Evolutionary conservation across 2,888 invertebrate genomes (phyloP), one percentile per base, ranked within the genome.

Genomic region (Xylota sylvarum): DNA sequence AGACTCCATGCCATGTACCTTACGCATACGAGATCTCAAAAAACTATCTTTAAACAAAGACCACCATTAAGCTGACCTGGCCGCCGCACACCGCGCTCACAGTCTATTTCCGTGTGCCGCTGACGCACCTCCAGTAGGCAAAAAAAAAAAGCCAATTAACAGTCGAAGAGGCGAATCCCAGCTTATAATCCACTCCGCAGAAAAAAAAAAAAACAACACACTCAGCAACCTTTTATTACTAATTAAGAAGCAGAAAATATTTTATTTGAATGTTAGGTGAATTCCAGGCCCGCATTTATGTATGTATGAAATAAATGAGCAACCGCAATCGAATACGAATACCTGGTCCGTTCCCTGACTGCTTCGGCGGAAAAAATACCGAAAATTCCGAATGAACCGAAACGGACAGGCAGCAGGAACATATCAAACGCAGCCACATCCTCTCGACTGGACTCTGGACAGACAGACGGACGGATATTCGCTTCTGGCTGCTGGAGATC

Each of bases 171-270:
- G 65, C 58, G 43, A 70, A 58, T 48, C 72, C 30, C 58, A 52
- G 67, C 77, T 73, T 86, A 73, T 84, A 86, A 82, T 82, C 86
- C 77, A 43, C 17, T 70, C 70, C 32, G 60, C 72, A 46, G 50
- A 60, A 64, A 35, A 30, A 56, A 56, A 35, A 50, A 12, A 50
- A 48, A 12, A n/a, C 69, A 62, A 17, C 14, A 55, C 6, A 9
- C 10, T 17, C 84, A 76, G 76, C 60, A 81, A 82, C 86, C 86
- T 86, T 86, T 86, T 82, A 86, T 87, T 87, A 87, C 87, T 87
- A 87, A 87, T 87, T 82, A 87, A 87, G 87, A 82, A 87, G 74
- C 74, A 73, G 83, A 78, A 87, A 83, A 87, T 83, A 87, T 87
- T 83, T 87, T 83, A 82, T 82, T 87, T 87, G 87, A 82, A 87